These are phyloP conservation scores for Tenthredo scrophulariae DNA, from an alignment of 2,888 invertebrate genomes.

Conservation along the genomic window DNA sequence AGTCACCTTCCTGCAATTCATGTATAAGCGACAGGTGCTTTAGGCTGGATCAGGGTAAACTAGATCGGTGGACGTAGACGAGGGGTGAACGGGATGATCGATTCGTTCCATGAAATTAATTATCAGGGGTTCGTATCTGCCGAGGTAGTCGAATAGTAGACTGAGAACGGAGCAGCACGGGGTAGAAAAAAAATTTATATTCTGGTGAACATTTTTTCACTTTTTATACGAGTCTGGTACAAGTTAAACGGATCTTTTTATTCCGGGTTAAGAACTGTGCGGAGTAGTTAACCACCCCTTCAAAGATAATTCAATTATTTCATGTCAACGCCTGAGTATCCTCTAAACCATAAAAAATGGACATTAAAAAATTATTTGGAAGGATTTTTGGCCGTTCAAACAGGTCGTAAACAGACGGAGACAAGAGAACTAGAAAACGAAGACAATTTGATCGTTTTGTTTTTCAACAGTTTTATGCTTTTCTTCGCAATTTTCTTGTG, in stretches of 20 bases:
- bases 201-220: neutral
- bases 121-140: neutral
- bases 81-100: slow-evolving; percentile 34
- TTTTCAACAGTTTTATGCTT: neutral
- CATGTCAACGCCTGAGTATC: neutral
- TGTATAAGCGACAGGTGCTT: slow-evolving; percentile 39
- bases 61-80: neutral
- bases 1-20: slow-evolving; percentile 89
- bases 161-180: neutral
- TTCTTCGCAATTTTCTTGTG: neutral
- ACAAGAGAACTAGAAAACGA: neutral
- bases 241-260: neutral
- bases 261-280: neutral
- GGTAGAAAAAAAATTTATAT: neutral
- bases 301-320: neutral
- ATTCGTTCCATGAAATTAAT: slow-evolving; percentile 7
- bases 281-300: neutral
- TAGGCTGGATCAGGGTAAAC: slow-evolving; percentile 13
- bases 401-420: neutral
- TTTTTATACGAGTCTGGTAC: neutral
- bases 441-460: neutral
- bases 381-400: neutral
- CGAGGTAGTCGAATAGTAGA: neutral
- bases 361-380: neutral
- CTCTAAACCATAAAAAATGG: neutral